These are phyloP conservation scores for Watsonalla cultraria DNA, from an alignment of 2,888 invertebrate genomes.

Conservation along the genomic window DNA sequence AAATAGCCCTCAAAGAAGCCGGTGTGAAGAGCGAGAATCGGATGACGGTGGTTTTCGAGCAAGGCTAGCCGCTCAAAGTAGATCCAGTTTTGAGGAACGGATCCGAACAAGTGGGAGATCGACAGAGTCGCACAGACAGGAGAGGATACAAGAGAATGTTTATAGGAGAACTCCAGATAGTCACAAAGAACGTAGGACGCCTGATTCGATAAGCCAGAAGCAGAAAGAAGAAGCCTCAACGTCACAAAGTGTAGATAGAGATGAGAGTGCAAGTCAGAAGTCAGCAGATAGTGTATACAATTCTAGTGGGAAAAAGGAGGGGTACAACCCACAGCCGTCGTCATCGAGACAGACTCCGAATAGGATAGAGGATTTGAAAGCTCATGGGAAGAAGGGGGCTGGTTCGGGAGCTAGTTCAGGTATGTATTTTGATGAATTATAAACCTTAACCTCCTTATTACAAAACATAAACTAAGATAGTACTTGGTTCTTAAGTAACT, in stretches of 20 bases:
- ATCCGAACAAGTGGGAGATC: conserved; percentile 69
- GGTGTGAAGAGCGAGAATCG: conserved; percentile 73
- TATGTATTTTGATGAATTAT: conserved; percentile 16
- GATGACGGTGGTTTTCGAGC: conserved; percentile 81
- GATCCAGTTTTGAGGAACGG: conserved; percentile 64
- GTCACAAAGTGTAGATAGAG: conserved; percentile 44
- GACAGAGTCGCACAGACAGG: conserved; percentile 49
- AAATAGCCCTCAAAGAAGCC: conserved; percentile 37
- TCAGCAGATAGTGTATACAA: conserved; percentile 79
- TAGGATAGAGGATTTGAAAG: conserved; percentile 71
- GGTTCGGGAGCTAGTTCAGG: conserved; percentile 82
- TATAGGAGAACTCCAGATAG: conserved; percentile 66
- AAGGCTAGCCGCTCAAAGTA: conserved; percentile 57
- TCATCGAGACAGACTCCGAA: conserved; percentile 70
- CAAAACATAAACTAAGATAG: too few relatives aligned
- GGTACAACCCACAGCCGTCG: conserved; percentile 64
- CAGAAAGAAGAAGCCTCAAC: conserved; percentile 51
- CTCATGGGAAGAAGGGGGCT: conserved; percentile 66
- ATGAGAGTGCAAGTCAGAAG: conserved; percentile 68
- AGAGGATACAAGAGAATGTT: conserved; percentile 44
- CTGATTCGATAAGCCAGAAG: conserved; percentile 54
- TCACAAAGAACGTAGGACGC: conserved; percentile 36
- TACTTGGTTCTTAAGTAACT: too few relatives aligned
- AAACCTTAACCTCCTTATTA: too few relatives aligned
- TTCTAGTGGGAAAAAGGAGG: conserved; percentile 67